Evolutionary conservation across 2,888 invertebrate genomes (phyloP).

Genomic region (Habrosyne pyritoides): DNA sequence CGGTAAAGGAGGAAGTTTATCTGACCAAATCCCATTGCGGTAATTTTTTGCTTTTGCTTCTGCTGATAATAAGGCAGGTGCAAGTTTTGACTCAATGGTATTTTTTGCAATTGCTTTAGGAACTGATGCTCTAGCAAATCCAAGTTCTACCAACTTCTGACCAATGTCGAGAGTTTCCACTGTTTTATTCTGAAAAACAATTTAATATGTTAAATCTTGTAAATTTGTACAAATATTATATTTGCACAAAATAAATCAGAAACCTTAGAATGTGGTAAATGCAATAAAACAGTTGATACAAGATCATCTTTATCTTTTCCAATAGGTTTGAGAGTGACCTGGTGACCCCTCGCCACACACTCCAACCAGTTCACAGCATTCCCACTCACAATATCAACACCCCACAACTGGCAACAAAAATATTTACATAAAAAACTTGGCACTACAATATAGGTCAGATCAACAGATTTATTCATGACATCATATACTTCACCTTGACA

Average conservation of each 20-base stretch:
- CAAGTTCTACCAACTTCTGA: slow-evolving; percentile 74
- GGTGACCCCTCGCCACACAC: slow-evolving; percentile 76
- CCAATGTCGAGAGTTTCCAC: slow-evolving; percentile 72
- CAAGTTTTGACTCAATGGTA: slow-evolving; percentile 66
- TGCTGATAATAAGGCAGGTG: slow-evolving; percentile 64
- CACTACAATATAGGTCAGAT: slow-evolving; percentile 25
- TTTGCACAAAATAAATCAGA: slow-evolving; percentile 1
- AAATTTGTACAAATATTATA: neutral
- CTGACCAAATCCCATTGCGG: slow-evolving; percentile 76
- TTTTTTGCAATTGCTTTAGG: slow-evolving; percentile 62
- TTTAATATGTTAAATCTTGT: slow-evolving; percentile 10
- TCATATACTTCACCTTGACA: slow-evolving; percentile 68
- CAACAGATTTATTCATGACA: slow-evolving; percentile 21
- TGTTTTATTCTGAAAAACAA: slow-evolving; percentile 63
- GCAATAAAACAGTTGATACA: slow-evolving; percentile 70
- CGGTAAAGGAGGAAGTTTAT: slow-evolving; percentile 70
- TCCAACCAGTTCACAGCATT: slow-evolving; percentile 85
- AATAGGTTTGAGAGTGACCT: slow-evolving; percentile 77
- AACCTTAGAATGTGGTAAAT: slow-evolving; percentile 72
- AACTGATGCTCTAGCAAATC: slow-evolving; percentile 71
- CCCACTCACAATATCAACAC: slow-evolving; percentile 73
- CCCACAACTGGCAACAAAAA: slow-evolving; percentile 66
- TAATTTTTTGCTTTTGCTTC: slow-evolving; percentile 66
- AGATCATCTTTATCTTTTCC: slow-evolving; percentile 70
- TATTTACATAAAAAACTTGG: slow-evolving; percentile 28